Percentiles rank a stretch among this genome's conserved stretches.
Evolutionary conservation across 92 coral and sea anemone species (phyloP).

Genomic region (Virgularia gustaviana): DNA sequence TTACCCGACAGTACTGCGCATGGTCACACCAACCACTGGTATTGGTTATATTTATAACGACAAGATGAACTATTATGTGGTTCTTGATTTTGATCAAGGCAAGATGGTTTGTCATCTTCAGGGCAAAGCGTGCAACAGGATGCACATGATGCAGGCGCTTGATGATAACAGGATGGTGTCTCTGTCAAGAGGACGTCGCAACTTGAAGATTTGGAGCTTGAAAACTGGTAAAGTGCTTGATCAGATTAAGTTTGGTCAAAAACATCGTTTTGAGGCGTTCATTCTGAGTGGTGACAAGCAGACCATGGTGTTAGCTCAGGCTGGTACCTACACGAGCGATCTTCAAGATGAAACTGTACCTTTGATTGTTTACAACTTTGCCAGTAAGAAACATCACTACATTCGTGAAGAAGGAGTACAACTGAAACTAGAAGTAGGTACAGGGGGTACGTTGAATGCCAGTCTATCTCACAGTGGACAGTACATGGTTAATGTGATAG

Average conservation of each 20-base stretch:
- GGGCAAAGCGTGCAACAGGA: conserved; percentile 92
- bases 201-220: conserved; percentile 86
- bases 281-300: conserved; percentile 66
- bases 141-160: conserved; percentile 78
- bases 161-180: conserved; percentile 72
- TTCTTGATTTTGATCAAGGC: conserved; percentile 71
- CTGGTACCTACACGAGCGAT: conserved; percentile 21
- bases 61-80: conserved; percentile 67
- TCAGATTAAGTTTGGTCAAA: conserved; percentile 68
- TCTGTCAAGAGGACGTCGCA: conserved; percentile 76
- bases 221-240: conserved; percentile 69
- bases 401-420: conserved; percentile 28
- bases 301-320: conserved; percentile 19
- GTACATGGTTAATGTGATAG: conserved; percentile 52
- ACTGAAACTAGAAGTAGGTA: conserved; percentile 24
- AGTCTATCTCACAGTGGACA: conserved; percentile 65
- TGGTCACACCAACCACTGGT: conserved; percentile 66
- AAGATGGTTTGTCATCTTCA: conserved; percentile 64
- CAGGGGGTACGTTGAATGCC: conserved; percentile 17
- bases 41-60: conserved; percentile 79
- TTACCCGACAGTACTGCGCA: conserved; percentile 68
- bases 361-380: conserved; percentile 23
- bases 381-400: conserved; percentile 22
- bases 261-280: conserved; percentile 75
- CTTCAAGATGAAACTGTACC: conserved; percentile 29